Percentiles rank a stretch among this genome's conserved stretches.
phyloP scores from a whole-genome alignment of 2,888 invertebrate species.

The Synanthedon vespiformis region DNA sequence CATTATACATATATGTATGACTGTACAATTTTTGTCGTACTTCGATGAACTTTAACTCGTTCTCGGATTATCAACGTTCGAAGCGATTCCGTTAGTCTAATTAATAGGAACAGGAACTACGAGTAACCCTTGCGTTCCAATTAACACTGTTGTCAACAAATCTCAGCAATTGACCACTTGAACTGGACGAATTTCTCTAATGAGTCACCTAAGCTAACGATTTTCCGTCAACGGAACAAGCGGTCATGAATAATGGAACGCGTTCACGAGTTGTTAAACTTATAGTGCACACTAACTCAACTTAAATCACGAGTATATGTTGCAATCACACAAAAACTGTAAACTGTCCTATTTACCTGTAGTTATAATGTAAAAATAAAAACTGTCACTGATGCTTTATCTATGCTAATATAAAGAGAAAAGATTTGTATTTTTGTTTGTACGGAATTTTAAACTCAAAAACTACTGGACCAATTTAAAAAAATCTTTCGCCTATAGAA shows the following conservation, averaged over 20 bases:
- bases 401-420: too few species aligned
- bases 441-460: too few species aligned
- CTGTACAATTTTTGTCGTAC: too few species aligned
- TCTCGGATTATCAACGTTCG: background rate
- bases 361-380: too few species aligned
- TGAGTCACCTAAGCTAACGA: constrained; percentile 58
- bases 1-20: too few species aligned
- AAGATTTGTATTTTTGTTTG: too few species aligned
- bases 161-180: background rate
- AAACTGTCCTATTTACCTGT: background rate
- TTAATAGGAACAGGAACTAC: background rate
- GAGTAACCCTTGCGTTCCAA: background rate
- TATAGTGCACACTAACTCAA: constrained; percentile 1
- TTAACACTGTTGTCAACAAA: background rate
- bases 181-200: constrained; percentile 34
- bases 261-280: constrained; percentile 10
- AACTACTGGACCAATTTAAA: too few species aligned
- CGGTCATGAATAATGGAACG: constrained; percentile 59
- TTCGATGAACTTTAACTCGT: background rate
- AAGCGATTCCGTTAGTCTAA: background rate
- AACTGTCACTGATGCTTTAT: too few species aligned
- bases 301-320: background rate
- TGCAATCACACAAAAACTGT: background rate
- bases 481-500: too few species aligned
- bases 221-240: constrained; percentile 56